Evolutionary conservation across 1,140 invertebrate genomes (phyloP).

Genomic region (Lasioglossum baleicum): DNA sequence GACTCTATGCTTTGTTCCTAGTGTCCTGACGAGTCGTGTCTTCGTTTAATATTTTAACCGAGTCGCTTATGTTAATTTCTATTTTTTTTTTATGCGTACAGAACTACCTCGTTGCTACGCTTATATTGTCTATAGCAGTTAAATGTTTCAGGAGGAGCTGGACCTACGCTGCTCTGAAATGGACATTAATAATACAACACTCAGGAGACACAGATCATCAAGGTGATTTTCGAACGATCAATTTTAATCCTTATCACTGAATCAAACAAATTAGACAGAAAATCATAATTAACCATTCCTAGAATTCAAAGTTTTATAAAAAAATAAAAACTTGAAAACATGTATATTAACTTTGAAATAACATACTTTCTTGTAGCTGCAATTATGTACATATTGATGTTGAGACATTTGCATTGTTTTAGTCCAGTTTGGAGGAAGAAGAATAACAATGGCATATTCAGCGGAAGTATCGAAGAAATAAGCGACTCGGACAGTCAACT

Average conservation of each 20-base stretch:
- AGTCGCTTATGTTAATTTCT: neutral
- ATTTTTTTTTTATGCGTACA: neutral
- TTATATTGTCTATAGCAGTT: conserved; percentile 76
- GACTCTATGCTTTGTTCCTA: conserved; percentile 53
- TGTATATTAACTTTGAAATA: too few relatives aligned
- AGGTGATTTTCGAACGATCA: conserved; percentile 69
- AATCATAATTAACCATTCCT: neutral
- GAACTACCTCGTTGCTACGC: conserved; percentile 15
- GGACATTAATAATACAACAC: conserved; percentile 70
- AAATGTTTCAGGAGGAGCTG: conserved; percentile 75
- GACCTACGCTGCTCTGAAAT: conserved; percentile 74
- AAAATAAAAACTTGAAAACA: too few relatives aligned
- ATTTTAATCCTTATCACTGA: neutral
- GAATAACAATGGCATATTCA: conserved; percentile 77
- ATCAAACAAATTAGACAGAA: neutral
- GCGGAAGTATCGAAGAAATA: conserved; percentile 73
- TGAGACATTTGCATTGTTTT: conserved; percentile 71
- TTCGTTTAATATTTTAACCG: neutral
- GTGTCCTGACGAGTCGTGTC: conserved; percentile 53
- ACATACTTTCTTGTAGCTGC: too few relatives aligned
- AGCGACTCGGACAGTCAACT: conserved; percentile 77
- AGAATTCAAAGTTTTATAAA: neutral
- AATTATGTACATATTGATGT: conserved; percentile 47
- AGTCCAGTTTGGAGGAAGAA: conserved; percentile 79
- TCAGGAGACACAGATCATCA: conserved; percentile 70